phyloP scores from a whole-genome alignment of 2,888 invertebrate species.

The Zele albiditarsus region DNA sequence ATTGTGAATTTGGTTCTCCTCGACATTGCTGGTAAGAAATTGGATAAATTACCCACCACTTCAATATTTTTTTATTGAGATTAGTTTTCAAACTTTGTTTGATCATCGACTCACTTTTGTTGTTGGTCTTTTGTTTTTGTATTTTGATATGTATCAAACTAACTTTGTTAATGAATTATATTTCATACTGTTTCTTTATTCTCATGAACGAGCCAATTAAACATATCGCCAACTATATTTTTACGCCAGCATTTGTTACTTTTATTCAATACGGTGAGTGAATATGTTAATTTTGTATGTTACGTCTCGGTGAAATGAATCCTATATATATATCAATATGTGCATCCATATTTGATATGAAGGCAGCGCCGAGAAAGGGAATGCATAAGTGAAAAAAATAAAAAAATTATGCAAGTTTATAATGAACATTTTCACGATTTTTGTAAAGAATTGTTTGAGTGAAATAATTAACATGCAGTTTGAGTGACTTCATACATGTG shows the following conservation, averaged over 20 bases:
- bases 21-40: too few relatives aligned
- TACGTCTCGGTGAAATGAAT: not conserved
- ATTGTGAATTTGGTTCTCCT: too few relatives aligned
- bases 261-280: conserved; percentile 58
- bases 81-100: too few relatives aligned
- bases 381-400: too few relatives aligned
- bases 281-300: conserved; percentile 27
- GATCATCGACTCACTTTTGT: too few relatives aligned
- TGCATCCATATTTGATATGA: not conserved
- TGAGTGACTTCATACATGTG: not conserved
- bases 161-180: conserved; percentile 47
- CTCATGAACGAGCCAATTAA: conserved; percentile 52
- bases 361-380: not conserved
- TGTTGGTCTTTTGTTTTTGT: conserved; percentile 15
- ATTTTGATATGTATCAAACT: not conserved
- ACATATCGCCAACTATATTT: conserved; percentile 47
- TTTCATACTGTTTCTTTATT: conserved; percentile 51
- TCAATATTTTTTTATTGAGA: too few relatives aligned
- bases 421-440: not conserved
- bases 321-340: not conserved
- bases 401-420: not conserved
- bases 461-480: not conserved
- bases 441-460: not conserved
- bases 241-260: conserved; percentile 45
- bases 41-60: too few relatives aligned